A percentile compares a stretch with the other conserved stretches of the same genome.
Conservation (phyloP, 2,113 vertebrate genomes). For the Dendropsophus ebraccatus region DNA sequence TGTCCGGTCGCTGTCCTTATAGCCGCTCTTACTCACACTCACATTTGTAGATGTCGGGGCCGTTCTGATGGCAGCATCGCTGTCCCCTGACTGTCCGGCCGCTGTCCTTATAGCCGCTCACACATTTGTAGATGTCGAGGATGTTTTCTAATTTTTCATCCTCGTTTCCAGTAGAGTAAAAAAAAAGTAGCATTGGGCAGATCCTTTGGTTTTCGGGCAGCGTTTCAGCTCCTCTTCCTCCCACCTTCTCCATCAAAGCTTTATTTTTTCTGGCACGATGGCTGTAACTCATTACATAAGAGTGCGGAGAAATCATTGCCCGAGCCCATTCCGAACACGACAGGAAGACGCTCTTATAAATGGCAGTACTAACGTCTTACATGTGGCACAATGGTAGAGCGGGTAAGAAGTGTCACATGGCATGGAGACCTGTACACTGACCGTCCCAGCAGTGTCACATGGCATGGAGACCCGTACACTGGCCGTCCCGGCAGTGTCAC, state of each 20-base stretch:
- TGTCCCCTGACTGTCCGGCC: neutral
- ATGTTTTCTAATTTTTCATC: neutral
- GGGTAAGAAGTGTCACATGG: no score
- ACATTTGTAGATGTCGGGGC: neutral
- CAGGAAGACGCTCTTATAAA: neutral
- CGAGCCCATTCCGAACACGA: neutral
- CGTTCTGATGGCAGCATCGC: neutral
- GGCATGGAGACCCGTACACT: no score
- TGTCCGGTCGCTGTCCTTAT: no score
- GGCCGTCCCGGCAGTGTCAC: no score
- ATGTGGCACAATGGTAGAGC: no score
- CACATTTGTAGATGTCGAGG: neutral
- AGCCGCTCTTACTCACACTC: no score
- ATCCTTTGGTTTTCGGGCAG: neutral
- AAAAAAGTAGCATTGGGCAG: slow-evolving; percentile 16
- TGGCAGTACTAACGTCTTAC: neutral
- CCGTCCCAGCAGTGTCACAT: no score
- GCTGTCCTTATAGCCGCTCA: neutral
- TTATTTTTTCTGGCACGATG: slow-evolving; percentile 8
- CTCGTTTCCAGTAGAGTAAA: neutral
- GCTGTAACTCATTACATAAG: slow-evolving; percentile 12
- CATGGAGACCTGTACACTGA: no score
- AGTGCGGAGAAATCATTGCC: neutral
- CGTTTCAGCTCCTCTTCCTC: slow-evolving; percentile 13
- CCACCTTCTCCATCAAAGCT: slow-evolving; percentile 18